Base-by-base conservation (phyloP, 2,797 vertebrate species). In the Danionella dracula region DNA sequence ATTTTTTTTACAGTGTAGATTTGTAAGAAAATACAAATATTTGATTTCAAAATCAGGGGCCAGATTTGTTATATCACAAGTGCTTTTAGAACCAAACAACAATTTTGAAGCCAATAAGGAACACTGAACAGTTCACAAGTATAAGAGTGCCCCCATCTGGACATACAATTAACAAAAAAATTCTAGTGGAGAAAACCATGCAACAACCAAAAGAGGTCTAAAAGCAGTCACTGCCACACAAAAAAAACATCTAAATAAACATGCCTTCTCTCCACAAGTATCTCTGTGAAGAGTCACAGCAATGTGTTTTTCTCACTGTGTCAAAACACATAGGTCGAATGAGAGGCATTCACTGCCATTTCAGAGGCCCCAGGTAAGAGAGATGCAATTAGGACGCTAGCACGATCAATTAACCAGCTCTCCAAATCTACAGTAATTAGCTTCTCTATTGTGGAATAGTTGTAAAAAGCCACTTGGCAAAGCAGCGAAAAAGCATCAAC, bases 391-490 rank as follows among this genome's bases (percentile, higher is more conserved):
- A 90, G 85, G 86, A 86, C 81, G 83, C 86, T 86, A 85, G 84
- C 85, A 85, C 83, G 74, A 81, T 79, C 87, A 90, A 91, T 91
- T 91, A 91, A 89, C 81, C 86, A 83, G 86, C 89, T 85, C 88
- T 91, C 87, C 86, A 89, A 87, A 88, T 85, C 88, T 87, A 86
- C 86, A 85, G 82, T 86, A 86, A 89, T 91, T 89, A 90, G 87
- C 83, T 79, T 80, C 84, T 87, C 88, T 76, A 90, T 88, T 90
- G 88, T 90, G 85, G 83, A 79, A 82, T 78, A 59, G 79, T 84
- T 87, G 72, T 68, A 86, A 89, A 90, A 89, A 89, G 85, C 87
- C 89, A 89, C 89, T 91, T 88, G 86, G 87, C 80, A 85, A 82
- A 78, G 78, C 82, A 74, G 81, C 87, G 88, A 85, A 88, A 90